phyloP scores from a whole-genome alignment of 2,888 invertebrate species.

The Nasonovia ribisnigri region DNA sequence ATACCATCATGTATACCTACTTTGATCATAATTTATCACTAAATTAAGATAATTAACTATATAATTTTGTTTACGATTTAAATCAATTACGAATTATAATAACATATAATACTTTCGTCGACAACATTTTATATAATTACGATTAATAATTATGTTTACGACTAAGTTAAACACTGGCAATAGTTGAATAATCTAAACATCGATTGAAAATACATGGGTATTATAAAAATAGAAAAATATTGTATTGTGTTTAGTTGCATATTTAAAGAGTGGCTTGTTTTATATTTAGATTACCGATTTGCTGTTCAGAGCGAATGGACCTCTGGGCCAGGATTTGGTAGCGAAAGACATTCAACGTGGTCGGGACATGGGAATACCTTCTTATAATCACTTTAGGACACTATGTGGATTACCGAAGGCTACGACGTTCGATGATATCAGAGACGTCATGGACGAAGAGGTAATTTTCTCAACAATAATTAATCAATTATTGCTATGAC shows the following conservation, averaged over 20 bases:
- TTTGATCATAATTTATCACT: neutral
- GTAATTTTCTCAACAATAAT: constrained; percentile 82
- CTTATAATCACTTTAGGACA: constrained; percentile 92
- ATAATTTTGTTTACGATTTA: neutral
- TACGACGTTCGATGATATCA: constrained; percentile 83
- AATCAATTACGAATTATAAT: neutral
- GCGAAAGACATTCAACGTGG: constrained; percentile 95
- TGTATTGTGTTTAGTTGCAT: neutral
- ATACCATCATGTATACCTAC: neutral
- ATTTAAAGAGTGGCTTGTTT: neutral
- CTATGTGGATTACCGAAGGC: constrained; percentile 89
- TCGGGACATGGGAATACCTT: constrained; percentile 90
- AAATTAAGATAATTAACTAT: neutral
- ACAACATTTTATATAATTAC: neutral
- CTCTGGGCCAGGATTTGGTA: constrained; percentile 86
- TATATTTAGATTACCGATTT: constrained; percentile 88
- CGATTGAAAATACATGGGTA: neutral
- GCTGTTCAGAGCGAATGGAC: constrained; percentile 71
- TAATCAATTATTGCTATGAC: constrained; percentile 76
- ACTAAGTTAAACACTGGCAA: neutral
- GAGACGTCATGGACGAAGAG: constrained; percentile 89
- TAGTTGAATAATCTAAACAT: neutral
- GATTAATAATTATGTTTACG: neutral
- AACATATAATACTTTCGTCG: neutral
- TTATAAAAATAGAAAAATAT: neutral